A percentile compares a stretch with the other conserved stretches of the same genome.
Evolutionary conservation across 1,140 invertebrate species (phyloP).

Genomic region (Brachionus angularis): DNA sequence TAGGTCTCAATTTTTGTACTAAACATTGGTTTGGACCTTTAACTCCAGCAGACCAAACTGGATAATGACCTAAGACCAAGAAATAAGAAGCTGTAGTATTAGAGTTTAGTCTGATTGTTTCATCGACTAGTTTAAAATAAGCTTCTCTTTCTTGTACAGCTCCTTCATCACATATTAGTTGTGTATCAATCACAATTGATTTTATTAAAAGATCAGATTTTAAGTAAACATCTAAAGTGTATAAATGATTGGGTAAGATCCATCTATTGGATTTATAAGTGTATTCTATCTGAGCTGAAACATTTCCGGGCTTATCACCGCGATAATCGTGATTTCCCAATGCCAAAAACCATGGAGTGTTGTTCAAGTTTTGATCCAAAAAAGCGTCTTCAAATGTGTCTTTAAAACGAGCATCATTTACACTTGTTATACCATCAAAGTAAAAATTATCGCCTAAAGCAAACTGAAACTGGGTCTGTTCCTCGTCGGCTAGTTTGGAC

Average conservation of each 20-base stretch:
- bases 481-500: constrained; percentile 49
- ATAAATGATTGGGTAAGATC: constrained; percentile 12
- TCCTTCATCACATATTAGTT: constrained; percentile 27
- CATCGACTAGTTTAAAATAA: background rate
- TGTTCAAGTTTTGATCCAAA: background rate
- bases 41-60: constrained; percentile 60
- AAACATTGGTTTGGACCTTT: constrained; percentile 60
- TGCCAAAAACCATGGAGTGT: constrained; percentile 11
- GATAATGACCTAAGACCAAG: constrained; percentile 44
- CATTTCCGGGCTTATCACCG: background rate
- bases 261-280: constrained; percentile 10
- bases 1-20: constrained; percentile 53
- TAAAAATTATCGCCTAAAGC: constrained; percentile 49
- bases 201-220: constrained; percentile 4
- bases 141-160: background rate
- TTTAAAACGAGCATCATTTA: constrained; percentile 34
- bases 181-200: constrained; percentile 4
- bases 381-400: constrained; percentile 17
- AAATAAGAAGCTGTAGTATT: constrained; percentile 16
- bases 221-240: background rate
- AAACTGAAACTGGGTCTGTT: constrained; percentile 51
- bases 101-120: background rate
- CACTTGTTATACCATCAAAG: constrained; percentile 29
- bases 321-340: constrained; percentile 28
- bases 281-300: constrained; percentile 26